Conservation (phyloP, 2,888 invertebrate species). For the Brachycybe producta region DNA sequence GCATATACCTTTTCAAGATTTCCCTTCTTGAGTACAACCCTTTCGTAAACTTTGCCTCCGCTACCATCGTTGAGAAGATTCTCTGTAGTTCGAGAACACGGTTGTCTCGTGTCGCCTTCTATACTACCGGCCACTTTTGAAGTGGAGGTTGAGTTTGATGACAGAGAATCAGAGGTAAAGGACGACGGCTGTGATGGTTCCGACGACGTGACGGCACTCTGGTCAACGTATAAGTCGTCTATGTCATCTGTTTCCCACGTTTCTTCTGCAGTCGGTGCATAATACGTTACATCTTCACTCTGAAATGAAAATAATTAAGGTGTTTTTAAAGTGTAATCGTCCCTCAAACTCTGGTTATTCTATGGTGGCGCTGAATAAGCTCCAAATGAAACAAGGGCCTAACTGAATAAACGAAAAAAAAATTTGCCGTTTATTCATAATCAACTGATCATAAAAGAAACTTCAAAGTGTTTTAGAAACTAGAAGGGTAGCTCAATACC, state of each 20-base stretch:
- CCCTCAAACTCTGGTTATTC: too few species aligned
- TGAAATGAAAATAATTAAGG: too few species aligned
- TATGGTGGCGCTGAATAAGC: too few species aligned
- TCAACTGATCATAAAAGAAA: too few species aligned
- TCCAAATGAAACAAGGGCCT: too few species aligned
- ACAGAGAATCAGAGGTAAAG: constrained; percentile 2
- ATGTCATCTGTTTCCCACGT: neutral
- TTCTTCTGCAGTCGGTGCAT: constrained; percentile 9
- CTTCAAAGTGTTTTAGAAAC: too few species aligned
- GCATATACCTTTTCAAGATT: constrained; percentile 9
- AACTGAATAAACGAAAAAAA: too few species aligned
- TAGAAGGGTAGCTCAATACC: too few species aligned
- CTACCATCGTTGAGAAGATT: neutral
- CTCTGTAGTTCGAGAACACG: neutral
- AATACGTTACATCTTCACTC: constrained; percentile 8
- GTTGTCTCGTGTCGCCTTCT: constrained; percentile 1
- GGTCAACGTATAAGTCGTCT: constrained; percentile 9
- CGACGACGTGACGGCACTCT: neutral
- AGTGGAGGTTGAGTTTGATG: neutral
- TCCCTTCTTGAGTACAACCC: constrained; percentile 4
- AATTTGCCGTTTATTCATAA: too few species aligned
- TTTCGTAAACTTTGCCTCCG: constrained; percentile 2
- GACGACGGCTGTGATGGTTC: neutral
- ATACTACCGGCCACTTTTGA: neutral
- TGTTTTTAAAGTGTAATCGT: too few species aligned